A percentile compares a stretch with the other conserved stretches of the same genome.
These are phyloP conservation scores for Delphinus delphis DNA, from an alignment of 2,113 vertebrate genomes.

Conservation along the genomic window DNA sequence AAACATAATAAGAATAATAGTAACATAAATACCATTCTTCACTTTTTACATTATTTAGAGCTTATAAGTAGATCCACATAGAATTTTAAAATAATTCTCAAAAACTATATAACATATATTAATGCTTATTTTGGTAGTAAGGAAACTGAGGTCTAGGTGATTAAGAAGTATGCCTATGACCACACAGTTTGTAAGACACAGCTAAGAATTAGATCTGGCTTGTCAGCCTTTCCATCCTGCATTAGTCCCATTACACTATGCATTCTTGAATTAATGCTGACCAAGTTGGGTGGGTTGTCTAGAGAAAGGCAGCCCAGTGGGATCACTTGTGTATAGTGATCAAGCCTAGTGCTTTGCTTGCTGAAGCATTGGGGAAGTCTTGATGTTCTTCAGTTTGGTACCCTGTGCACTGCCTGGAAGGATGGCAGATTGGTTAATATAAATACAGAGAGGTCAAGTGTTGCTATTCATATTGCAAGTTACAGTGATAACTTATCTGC, in stretches of 20 bases:
- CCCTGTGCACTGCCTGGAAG: neutral
- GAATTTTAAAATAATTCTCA: neutral
- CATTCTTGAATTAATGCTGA: neutral
- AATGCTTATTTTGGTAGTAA: neutral
- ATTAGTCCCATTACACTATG: rapidly evolving
- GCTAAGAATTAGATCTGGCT: neutral
- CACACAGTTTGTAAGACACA: neutral
- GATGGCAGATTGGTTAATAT: neutral
- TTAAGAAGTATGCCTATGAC: neutral
- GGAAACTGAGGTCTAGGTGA: neutral
- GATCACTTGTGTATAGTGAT: neutral
- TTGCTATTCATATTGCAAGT: neutral
- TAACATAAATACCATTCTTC: neutral
- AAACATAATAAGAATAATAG: neutral
- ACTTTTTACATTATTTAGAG: neutral
- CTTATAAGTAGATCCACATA: neutral
- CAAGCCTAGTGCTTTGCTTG: neutral
- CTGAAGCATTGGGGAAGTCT: neutral
- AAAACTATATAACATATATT: neutral
- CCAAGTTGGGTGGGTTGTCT: neutral
- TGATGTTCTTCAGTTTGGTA: neutral
- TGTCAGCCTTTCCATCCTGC: neutral
- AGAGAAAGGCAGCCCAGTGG: neutral
- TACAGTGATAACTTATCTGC: neutral
- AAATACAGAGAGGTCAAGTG: neutral